phyloP scores from a whole-genome alignment of 2,888 invertebrate genomes.

The Limnephilus lunatus region DNA sequence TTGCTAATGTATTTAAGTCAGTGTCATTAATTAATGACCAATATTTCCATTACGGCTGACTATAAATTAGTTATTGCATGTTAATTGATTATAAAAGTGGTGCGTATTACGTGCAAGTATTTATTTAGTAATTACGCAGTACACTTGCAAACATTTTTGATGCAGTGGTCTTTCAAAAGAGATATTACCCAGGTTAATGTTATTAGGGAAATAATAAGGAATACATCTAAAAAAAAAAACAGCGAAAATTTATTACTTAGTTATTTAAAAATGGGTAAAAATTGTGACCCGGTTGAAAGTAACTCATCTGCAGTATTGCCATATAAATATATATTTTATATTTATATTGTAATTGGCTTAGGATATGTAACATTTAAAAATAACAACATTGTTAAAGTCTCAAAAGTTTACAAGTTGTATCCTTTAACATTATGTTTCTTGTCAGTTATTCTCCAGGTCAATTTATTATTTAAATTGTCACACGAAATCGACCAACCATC shows the following conservation, averaged over 20 bases:
- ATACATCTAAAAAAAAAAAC: neutral
- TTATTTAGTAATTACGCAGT: too few species aligned
- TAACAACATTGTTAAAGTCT: neutral
- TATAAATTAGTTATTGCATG: neutral
- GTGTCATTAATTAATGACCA: neutral
- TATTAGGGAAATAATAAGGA: neutral
- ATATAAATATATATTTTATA: slow-evolving; percentile 7
- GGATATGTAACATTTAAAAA: slow-evolving; percentile 17
- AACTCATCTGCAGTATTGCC: neutral
- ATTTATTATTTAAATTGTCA: neutral
- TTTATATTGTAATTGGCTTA: neutral
- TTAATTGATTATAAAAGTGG: neutral
- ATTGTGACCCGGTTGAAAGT: neutral
- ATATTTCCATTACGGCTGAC: neutral
- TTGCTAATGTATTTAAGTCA: neutral
- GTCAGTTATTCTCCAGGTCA: neutral
- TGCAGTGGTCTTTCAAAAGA: neutral
- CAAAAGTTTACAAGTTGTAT: slow-evolving; percentile 14
- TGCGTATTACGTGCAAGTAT: neutral
- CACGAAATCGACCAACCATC: neutral
- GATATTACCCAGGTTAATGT: neutral
- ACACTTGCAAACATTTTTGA: neutral
- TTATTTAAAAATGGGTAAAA: neutral
- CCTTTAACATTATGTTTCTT: slow-evolving; percentile 12
- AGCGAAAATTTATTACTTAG: neutral